Percentiles rank a stretch among this genome's conserved stretches.
Evolutionary conservation across 1,140 invertebrate genomes (phyloP).

Genomic region (Arion vulgaris): DNA sequence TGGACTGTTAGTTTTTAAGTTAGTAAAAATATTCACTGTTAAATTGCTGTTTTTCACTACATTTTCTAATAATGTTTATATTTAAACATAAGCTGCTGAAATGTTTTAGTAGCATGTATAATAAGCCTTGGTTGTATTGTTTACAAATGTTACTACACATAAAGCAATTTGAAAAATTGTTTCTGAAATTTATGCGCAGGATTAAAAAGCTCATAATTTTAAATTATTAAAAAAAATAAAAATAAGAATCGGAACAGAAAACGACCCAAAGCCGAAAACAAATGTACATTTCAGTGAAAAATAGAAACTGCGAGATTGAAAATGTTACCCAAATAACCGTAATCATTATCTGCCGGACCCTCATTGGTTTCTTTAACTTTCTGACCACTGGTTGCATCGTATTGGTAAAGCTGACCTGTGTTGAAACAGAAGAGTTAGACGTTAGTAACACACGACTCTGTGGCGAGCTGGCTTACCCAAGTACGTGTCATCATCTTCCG

Average conservation of each 20-base stretch:
- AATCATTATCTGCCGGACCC: conserved; percentile 14
- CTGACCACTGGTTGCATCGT: not conserved
- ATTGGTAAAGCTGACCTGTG: conserved; percentile 31
- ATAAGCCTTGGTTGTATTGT: not conserved
- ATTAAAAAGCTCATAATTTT: not conserved
- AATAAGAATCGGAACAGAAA: conserved; percentile 6
- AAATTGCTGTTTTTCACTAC: too few relatives aligned
- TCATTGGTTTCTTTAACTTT: conserved; percentile 10
- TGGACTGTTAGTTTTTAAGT: too few relatives aligned
- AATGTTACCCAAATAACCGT: conserved; percentile 32
- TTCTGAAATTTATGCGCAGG: not conserved
- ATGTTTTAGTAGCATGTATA: not conserved
- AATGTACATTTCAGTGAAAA: not conserved
- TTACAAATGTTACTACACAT: not conserved
- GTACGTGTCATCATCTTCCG: conserved; percentile 23
- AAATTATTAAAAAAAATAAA: not conserved
- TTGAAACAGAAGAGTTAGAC: conserved; percentile 13
- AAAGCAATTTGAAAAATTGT: not conserved
- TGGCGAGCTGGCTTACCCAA: conserved; percentile 30
- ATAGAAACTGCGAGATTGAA: conserved; percentile 5
- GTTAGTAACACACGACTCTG: not conserved
- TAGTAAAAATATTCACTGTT: too few relatives aligned
- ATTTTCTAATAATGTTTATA: too few relatives aligned
- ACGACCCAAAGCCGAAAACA: conserved; percentile 11
- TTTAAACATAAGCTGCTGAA: not conserved